These are phyloP conservation scores for Falco punctatus DNA, from an alignment of 2,113 vertebrate genomes.

Conservation along the genomic window DNA sequence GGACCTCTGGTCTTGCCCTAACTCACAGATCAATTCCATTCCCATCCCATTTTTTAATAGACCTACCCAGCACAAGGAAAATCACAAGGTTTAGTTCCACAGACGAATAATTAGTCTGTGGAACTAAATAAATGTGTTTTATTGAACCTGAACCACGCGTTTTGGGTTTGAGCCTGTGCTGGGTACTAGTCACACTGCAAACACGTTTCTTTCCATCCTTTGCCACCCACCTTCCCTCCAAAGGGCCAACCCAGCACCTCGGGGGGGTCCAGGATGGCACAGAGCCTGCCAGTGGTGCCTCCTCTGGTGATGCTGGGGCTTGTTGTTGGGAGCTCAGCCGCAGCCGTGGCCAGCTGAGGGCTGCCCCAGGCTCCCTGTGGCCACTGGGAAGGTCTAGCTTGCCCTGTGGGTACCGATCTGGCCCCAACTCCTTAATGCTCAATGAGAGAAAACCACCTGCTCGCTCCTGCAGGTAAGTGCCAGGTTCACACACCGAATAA, in stretches of 20 bases:
- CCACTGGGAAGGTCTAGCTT: fast-evolving
- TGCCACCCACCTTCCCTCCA: not conserved
- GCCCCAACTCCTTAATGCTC: fast-evolving
- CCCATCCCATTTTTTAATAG: not conserved
- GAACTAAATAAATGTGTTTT: too few relatives aligned
- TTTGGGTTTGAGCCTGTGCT: not conserved
- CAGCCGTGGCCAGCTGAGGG: fast-evolving
- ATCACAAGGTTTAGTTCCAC: not conserved
- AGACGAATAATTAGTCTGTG: not conserved
- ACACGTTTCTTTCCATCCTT: too few relatives aligned
- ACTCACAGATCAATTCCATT: not conserved
- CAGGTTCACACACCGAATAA: not conserved
- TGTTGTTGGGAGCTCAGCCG: fast-evolving
- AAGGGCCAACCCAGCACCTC: not conserved
- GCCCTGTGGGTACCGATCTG: fast-evolving
- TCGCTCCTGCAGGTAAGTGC: too few relatives aligned
- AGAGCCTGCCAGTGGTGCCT: fast-evolving
- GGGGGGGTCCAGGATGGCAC: fast-evolving
- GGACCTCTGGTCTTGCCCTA: not conserved
- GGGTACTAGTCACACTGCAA: too few relatives aligned
- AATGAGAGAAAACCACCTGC: not conserved
- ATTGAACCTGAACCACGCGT: fast-evolving
- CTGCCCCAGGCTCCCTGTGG: not conserved
- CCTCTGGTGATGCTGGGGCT: not conserved
- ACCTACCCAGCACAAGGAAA: not conserved